Base-by-base conservation (phyloP, 2,797 vertebrate species). In the Pyrocephalus nanus region DNA sequence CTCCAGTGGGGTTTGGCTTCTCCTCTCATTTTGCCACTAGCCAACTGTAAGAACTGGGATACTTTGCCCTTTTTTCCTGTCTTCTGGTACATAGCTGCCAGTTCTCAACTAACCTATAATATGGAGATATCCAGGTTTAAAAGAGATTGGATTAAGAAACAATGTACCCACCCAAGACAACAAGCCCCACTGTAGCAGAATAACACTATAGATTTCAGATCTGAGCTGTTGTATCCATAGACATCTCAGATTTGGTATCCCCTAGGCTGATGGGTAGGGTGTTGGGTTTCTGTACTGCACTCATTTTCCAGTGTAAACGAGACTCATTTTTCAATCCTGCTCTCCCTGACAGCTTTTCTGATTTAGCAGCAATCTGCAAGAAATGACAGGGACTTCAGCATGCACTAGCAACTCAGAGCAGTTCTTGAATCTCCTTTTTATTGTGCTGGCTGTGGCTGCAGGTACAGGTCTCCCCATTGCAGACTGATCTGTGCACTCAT, bases 381-480 rank as follows among this genome's bases (percentile, higher is more conserved):
- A 20, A n/a, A 8, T 50, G 32, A 27, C 51, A 70, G 74, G 55
- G 51, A 62, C 26, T 83, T 54, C 12, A 73, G 32, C 38, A 42
- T 36, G 34, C 2, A 1, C 30, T 12, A 30, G 30, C 30, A 76
- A 4, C 36, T 55, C n/a, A 14, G 38, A 76, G 9, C 34, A 8
- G 4, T 38, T 69, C 60, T 58, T 53, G n/a, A 36, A 38, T 62
- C 34, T 67, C 29, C 61, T 57, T 50, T 55, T 10, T 4, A 0
- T 40, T 30, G 12, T 20, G 47, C 26, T 65, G 19, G 2, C 29
- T 42, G 16, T 53, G 36, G 19, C 42, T 69, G 50, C 36, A 51
- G 29, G 32, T 45, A 4, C 25, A 36, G 32, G 61, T 83, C 0
- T 0, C 16, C 60, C 36, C 15, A 1, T 2, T 61, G 42, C 14